Percentiles rank a stretch among this genome's conserved stretches.
phyloP scores from a whole-genome alignment of 2,888 invertebrate species.

The Papilio protenor region DNA sequence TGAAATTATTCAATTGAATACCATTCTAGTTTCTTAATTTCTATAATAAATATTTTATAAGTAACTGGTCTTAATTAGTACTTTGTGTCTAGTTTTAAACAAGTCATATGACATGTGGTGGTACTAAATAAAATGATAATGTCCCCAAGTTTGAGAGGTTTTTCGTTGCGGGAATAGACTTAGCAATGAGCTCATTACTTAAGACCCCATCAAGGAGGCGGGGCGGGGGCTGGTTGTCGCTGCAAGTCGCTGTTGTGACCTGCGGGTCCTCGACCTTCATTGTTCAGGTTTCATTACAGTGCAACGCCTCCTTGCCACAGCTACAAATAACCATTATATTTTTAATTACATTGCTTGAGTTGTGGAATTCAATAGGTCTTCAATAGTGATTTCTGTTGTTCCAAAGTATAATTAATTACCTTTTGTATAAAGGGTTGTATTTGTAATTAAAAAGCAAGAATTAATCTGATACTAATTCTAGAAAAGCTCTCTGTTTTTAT shows the following conservation, averaged over 20 bases:
- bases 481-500: neutral
- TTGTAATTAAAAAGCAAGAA: neutral
- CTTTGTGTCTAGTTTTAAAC: neutral
- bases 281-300: constrained; percentile 76
- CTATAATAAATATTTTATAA: neutral
- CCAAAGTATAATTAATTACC: constrained; percentile 4
- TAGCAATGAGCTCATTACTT: constrained; percentile 27
- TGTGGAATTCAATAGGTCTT: constrained; percentile 34
- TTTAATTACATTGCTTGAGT: constrained; percentile 49
- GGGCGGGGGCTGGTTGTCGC: constrained; percentile 49
- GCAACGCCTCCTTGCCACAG: constrained; percentile 63
- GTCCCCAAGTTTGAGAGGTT: neutral
- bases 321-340: constrained; percentile 48
- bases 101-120: neutral
- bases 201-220: constrained; percentile 27
- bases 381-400: constrained; percentile 10
- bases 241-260: constrained; percentile 67
- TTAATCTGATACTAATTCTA: neutral
- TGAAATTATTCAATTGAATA: neutral
- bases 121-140: neutral
- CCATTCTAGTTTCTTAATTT: neutral
- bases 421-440: neutral
- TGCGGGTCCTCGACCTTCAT: constrained; percentile 79
- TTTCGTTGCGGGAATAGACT: neutral
- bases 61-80: neutral